Percentiles rank a stretch among this genome's conserved stretches.
phyloP scores from a whole-genome alignment of 64 coral and sea anemone species.

The Dendronephthya gigantea region DNA sequence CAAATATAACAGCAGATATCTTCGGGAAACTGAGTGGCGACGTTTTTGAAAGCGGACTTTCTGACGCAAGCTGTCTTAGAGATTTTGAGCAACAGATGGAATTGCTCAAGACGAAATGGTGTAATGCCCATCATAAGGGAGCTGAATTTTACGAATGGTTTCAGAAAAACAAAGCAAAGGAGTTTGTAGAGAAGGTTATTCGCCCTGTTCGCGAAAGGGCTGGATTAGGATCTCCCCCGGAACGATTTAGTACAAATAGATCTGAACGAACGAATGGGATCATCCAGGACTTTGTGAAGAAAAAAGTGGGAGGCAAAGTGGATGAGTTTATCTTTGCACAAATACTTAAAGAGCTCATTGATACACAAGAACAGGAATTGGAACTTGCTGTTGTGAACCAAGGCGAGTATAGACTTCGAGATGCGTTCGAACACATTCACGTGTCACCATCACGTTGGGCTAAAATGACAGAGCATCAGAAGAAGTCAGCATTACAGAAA shows the following conservation, averaged over 20 bases:
- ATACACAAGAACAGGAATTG: background rate
- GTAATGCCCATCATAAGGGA: slow-evolving; percentile 13
- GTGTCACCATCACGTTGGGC: background rate
- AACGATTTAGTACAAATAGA: slow-evolving; percentile 41
- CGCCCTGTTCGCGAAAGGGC: slow-evolving; percentile 40
- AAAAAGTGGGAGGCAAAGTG: background rate
- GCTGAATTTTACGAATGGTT: slow-evolving; percentile 41
- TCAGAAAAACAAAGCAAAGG: slow-evolving; percentile 9
- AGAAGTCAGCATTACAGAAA: background rate
- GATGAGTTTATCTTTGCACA: slow-evolving; percentile 18
- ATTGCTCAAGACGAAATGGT: slow-evolving; percentile 19
- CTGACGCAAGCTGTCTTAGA: background rate
- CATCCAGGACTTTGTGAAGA: slow-evolving; percentile 23
- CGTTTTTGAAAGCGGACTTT: background rate
- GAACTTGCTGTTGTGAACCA: background rate
- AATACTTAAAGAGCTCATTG: background rate
- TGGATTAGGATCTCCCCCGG: slow-evolving; percentile 27
- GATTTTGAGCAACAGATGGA: slow-evolving; percentile 11
- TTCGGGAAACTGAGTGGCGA: background rate
- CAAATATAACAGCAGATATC: background rate
- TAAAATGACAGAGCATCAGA: background rate
- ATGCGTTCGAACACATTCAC: background rate
- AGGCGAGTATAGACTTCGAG: background rate
- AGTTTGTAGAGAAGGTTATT: slow-evolving; percentile 29
- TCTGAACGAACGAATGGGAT: slow-evolving; percentile 24